Evolutionary conservation across 2,888 invertebrate species (phyloP), one percentile per base, ranked within the genome.

Genomic region (Leucozona laternaria): DNA sequence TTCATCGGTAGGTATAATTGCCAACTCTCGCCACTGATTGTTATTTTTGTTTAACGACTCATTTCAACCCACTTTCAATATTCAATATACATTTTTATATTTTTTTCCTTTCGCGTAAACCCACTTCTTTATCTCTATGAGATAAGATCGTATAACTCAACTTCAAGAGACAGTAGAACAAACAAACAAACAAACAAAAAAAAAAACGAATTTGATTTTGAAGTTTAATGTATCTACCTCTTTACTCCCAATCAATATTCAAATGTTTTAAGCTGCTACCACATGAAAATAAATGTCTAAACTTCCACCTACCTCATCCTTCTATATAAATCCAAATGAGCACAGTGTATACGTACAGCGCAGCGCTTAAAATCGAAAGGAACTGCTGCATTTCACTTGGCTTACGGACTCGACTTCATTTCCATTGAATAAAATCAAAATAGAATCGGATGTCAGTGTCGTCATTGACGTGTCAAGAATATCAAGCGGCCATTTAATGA

Each of bases 361-460:
- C 31, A 60, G 55, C 66, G 71, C 45, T 76, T 60, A 80, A 80
- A 85, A 80, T 62, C 80, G 85, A 85, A 85, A 85, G 85, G 85
- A 85, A 80, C 80, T 81, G 58, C 76, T 76, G 76, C 80, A 80
- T 15, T 66, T 37, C 17, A 71, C 37, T 53, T 66, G 31, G 68
- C 58, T 64, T 66, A 28, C 34, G n/a, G 25, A 22, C 58, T 62
- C 64, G 64, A 71, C 76, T 71, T 48, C 64, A 57, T 71, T 75
- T 71, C 64, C 71, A 70, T 75, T 79, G 68, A 75, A 79, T 73
- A 31, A 66, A 79, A 72, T 64, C 64, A 34, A 79, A 82, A 84
- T 73, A 85, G 72, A 81, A 85, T 85, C 80, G 80, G 85, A 85
- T 85, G 80, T 85, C 85, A 85, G 77, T 85, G 80, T 85, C 80